phyloP scores from a whole-genome alignment of 2,797 vertebrate genomes.

The Molossus alvarezi region DNA sequence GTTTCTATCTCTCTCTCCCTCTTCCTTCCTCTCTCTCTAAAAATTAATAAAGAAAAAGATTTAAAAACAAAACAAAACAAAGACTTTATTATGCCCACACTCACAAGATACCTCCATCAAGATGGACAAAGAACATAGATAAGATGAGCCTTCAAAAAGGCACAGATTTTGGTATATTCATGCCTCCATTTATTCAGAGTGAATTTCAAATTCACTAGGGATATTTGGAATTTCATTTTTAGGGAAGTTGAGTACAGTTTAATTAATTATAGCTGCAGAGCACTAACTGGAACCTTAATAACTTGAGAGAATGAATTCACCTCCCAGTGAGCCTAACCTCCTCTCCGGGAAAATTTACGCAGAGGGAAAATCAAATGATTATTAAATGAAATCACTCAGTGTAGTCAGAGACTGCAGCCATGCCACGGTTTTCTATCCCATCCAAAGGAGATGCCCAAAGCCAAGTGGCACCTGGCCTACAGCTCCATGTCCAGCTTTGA shows the following conservation, averaged over 20 bases:
- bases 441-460: background rate
- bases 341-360: constrained; percentile 73
- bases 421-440: background rate
- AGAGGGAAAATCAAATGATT: constrained; percentile 76
- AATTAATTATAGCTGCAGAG: constrained; percentile 80
- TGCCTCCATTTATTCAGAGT: background rate
- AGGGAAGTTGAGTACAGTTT: constrained; percentile 77
- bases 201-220: constrained; percentile 57
- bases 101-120: background rate
- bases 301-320: constrained; percentile 80
- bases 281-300: constrained; percentile 81
- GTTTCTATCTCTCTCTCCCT: too few relatives aligned
- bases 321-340: constrained; percentile 77
- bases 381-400: constrained; percentile 73
- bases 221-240: constrained; percentile 72
- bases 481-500: background rate
- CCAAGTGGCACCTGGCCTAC: background rate
- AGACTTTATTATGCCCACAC: background rate
- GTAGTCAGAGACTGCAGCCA: constrained; percentile 54
- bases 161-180: background rate
- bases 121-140: background rate
- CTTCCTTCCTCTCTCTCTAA: too few relatives aligned
- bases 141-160: background rate
- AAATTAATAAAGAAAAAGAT: too few relatives aligned
- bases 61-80: background rate